phyloP scores from a whole-genome alignment of 2,797 vertebrate species.

The Thripadectes ignobilis region DNA sequence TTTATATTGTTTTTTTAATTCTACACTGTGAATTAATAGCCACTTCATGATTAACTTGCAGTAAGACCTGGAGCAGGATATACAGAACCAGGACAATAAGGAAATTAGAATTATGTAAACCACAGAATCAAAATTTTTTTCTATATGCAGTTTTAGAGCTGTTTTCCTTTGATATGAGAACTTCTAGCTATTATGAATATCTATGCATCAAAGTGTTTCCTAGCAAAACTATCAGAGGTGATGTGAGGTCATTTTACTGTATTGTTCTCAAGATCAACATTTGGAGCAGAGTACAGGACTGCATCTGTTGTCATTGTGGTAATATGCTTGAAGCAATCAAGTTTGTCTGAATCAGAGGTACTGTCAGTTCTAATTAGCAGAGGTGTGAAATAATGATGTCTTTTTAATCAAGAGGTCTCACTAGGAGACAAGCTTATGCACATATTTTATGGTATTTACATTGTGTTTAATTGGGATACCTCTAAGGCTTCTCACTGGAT shows the following conservation, averaged over 20 bases:
- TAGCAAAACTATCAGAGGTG: not conserved
- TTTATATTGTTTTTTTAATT: not conserved
- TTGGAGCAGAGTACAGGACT: not conserved
- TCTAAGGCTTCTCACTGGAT: not conserved
- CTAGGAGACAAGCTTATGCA: slow-evolving; percentile 9
- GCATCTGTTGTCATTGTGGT: not conserved
- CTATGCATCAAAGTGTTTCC: not conserved
- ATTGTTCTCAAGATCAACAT: not conserved
- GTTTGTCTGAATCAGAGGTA: not conserved
- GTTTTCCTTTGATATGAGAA: not conserved
- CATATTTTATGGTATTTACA: slow-evolving; percentile 22
- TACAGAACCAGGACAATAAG: not conserved
- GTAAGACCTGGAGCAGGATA: not conserved
- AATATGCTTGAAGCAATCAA: not conserved
- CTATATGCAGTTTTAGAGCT: not conserved
- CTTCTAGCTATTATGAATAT: not conserved
- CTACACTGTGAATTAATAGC: not conserved
- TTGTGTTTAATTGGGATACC: slow-evolving; percentile 20
- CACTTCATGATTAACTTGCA: not conserved
- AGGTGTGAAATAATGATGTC: slow-evolving; percentile 38
- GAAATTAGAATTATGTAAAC: not conserved
- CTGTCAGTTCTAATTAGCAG: slow-evolving; percentile 20
- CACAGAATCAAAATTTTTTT: not conserved
- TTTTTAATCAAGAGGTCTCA: slow-evolving; percentile 58
- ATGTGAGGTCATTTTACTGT: not conserved